Evolutionary conservation across 2,888 invertebrate species (phyloP).

Genomic region (Cyaniris semiargus): DNA sequence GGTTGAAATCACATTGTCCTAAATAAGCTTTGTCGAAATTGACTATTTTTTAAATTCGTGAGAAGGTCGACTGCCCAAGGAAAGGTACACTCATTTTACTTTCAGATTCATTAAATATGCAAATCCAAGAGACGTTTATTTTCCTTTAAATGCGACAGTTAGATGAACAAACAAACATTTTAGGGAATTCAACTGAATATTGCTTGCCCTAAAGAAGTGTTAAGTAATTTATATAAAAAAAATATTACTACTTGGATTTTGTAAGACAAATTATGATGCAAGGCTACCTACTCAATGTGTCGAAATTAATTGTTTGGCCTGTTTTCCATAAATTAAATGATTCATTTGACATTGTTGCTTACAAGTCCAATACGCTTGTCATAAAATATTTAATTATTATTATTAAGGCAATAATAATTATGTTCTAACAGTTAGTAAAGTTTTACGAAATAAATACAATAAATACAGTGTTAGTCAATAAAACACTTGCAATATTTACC

Average conservation of each 20-base stretch:
- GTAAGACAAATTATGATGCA: neutral
- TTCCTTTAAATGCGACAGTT: neutral
- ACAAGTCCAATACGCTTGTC: neutral
- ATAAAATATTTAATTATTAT: neutral
- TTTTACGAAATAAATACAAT: neutral
- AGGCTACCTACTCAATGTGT: neutral
- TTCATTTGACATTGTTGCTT: neutral
- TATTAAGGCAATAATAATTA: neutral
- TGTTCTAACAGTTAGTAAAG: neutral
- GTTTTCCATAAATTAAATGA: neutral
- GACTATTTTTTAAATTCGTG: neutral
- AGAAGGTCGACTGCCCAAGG: neutral
- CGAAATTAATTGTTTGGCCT: neutral
- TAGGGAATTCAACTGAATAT: neutral
- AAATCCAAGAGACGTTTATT: neutral
- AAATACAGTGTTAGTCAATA: neutral
- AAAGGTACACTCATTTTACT: neutral
- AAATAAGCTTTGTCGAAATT: neutral
- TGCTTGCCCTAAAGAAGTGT: neutral
- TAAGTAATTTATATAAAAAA: neutral
- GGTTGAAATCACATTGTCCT: neutral
- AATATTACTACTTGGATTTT: neutral
- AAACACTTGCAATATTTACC: slow-evolving; percentile 57
- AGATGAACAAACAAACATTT: neutral
- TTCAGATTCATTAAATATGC: neutral